Conservation (phyloP, 2,797 vertebrate species). For the Sciurus vulgaris region DNA sequence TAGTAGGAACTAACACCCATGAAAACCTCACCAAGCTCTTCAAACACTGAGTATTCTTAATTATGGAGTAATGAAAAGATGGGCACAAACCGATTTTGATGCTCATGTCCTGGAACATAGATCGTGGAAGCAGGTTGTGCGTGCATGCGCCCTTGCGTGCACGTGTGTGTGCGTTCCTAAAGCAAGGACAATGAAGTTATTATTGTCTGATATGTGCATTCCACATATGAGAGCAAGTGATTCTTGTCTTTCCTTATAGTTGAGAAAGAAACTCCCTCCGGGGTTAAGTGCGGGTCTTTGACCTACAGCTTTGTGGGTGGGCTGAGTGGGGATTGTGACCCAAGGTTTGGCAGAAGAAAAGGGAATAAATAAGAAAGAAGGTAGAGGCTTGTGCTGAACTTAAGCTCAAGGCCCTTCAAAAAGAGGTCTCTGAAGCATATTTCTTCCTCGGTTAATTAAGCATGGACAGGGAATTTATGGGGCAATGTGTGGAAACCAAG, state of each 20-base stretch:
- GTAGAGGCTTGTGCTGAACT: conserved; percentile 7
- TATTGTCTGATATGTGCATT: conserved; percentile 5
- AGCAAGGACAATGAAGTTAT: not conserved
- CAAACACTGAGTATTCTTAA: accelerated
- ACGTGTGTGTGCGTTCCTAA: not conserved
- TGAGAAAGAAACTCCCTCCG: not conserved
- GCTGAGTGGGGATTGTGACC: not conserved
- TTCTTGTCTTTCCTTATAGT: not conserved
- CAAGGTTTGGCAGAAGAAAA: not conserved
- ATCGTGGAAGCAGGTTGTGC: not conserved
- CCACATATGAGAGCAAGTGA: not conserved
- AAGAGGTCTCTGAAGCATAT: conserved; percentile 58
- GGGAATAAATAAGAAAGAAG: conserved; percentile 7
- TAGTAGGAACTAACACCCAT: not conserved
- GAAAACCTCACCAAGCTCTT: not conserved
- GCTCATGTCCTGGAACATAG: not conserved
- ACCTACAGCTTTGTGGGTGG: conserved; percentile 57
- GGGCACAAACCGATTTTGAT: accelerated
- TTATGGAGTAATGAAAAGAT: not conserved
- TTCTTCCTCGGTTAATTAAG: conserved; percentile 85
- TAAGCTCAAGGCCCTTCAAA: not conserved
- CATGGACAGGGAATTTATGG: conserved; percentile 85
- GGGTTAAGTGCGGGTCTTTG: conserved; percentile 46
- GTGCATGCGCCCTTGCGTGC: accelerated
- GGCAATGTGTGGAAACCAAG: conserved; percentile 86